A percentile compares a stretch with the other conserved stretches of the same genome.
Evolutionary conservation across 2,113 vertebrate species (phyloP).

Genomic region (zebrafish (Danio rerio)): GRCz12tu NC_133183.1:23740001-23740500

Average conservation of each 20-base stretch:
- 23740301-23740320: background rate
- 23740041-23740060: slow-evolving; percentile 23
- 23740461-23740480: slow-evolving; percentile 9
- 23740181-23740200: slow-evolving; percentile 26
- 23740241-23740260: background rate
- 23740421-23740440: slow-evolving; percentile 58
- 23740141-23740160: slow-evolving; percentile 42
- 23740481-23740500: slow-evolving; percentile 35
- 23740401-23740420: background rate
- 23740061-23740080: slow-evolving; percentile 47
- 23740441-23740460: slow-evolving; percentile 43
- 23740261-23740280: background rate
- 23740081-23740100: slow-evolving; percentile 39
- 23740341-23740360: background rate
- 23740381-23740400: background rate
- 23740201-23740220: slow-evolving; percentile 4
- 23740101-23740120: slow-evolving; percentile 23
- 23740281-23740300: background rate
- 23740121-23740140: slow-evolving; percentile 43
- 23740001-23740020: slow-evolving; percentile 46
- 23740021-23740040: slow-evolving; percentile 30
- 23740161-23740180: slow-evolving; percentile 48
- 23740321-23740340: too few relatives aligned
- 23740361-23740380: background rate
- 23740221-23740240: background rate